Evolutionary conservation across 2,797 vertebrate species (phyloP), one percentile per base, ranked within the genome.

Genomic region (Moxostoma hubbsi): DNA sequence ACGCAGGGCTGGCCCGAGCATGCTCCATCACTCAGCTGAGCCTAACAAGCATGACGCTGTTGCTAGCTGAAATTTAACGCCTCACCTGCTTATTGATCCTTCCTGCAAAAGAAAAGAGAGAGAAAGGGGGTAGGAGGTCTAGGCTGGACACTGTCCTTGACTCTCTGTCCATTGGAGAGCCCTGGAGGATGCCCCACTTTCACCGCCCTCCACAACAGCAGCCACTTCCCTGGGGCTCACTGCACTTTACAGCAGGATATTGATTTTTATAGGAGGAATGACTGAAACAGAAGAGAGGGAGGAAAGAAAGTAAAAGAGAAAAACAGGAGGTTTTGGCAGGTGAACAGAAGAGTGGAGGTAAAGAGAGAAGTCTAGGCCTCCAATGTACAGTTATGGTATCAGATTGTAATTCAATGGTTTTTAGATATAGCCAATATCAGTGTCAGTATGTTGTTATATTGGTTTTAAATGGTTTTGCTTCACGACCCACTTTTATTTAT

Each of bases 221-320:
- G 79, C 73, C 84, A 82, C 87, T 90, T 90, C 91, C 92, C 79
- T 74, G 83, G 92, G 87, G 90, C 89, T 50, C 65, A 77, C 90
- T 91, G 91, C 93, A 93, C 93, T 94, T 94, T 94, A 88, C 91
- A 92, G 88, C 84, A 85, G 86, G 85, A 85, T 94, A 95, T 94
- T 93, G 93, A 95, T 94, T 94, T 36, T 93, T 89, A 89, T 90
- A 83, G 73, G 73, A 75, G 62, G 81, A 82, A 69, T 5, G 36
- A 85, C 83, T 46, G 11, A 64, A 62, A 24, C 90, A 85, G 85
- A 63, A 50, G 83, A 82, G 84, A 89, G 85, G 84, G 83, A 89
- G 36, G 36, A 36, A 36, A 59, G 4, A 77, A 67, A 55, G 47
- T 51, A 6, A 68, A 43, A 7, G 68, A 66, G 55, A 54, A 5